Conservation (phyloP, 2,797 vertebrate species). For the Phrynocephalus vlangalii region DNA sequence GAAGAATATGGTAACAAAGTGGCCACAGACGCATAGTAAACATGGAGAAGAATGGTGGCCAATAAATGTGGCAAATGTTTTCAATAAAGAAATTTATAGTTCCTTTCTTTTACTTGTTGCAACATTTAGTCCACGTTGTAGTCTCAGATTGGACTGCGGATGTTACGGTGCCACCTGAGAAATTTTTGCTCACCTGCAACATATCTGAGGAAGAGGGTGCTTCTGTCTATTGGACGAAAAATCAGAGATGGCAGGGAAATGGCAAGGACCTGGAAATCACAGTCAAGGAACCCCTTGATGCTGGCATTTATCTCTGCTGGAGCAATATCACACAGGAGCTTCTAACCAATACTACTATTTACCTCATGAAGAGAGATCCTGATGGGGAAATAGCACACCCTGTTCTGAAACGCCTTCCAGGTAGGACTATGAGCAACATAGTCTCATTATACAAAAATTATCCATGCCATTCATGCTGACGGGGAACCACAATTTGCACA, state of each 20-base stretch:
- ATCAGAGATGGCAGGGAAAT: neutral
- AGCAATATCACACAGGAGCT: neutral
- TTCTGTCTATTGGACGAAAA: constrained; percentile 14
- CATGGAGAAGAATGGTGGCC: too few relatives aligned
- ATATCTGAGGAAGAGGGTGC: neutral
- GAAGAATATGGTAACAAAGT: too few relatives aligned
- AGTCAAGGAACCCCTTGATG: neutral
- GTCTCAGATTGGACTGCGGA: neutral
- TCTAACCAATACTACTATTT: neutral
- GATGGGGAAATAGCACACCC: neutral
- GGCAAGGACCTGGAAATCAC: neutral
- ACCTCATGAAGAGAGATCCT: neutral
- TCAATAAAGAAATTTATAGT: too few relatives aligned
- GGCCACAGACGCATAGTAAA: too few relatives aligned
- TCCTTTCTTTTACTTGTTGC: neutral
- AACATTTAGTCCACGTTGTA: neutral
- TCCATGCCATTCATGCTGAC: neutral
- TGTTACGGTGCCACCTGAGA: neutral
- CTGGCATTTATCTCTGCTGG: constrained; percentile 17
- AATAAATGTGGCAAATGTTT: too few relatives aligned
- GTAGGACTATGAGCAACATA: neutral
- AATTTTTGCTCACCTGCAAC: neutral
- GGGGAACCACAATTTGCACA: neutral
- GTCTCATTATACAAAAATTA: neutral
- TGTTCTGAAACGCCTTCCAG: neutral